Conservation (phyloP, 2,797 vertebrate genomes). For the Novumbra hubbsi region DNA sequence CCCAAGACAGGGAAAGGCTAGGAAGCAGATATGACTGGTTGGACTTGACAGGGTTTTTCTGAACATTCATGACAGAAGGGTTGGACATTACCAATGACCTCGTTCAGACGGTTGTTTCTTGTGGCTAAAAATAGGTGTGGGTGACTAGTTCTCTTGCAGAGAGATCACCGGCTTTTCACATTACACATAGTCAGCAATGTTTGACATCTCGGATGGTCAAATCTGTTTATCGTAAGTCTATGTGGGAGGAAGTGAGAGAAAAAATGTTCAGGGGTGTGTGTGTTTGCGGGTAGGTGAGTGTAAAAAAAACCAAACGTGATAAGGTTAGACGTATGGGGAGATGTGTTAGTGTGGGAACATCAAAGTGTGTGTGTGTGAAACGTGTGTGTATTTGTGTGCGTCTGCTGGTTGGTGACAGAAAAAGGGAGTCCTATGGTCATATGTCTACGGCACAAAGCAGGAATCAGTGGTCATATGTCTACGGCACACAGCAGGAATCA, state of each 20-base stretch:
- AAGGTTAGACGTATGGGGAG: constrained; percentile 1
- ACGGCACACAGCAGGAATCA: too few species aligned
- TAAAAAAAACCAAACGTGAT: constrained; percentile 5
- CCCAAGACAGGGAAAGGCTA: constrained; percentile 1
- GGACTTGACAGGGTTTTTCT: constrained; percentile 6
- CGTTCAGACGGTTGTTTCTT: background rate
- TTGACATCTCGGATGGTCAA: background rate
- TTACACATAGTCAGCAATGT: background rate
- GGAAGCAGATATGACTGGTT: constrained; percentile 2
- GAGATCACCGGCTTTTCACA: background rate
- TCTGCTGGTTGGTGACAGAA: background rate
- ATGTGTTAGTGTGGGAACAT: background rate
- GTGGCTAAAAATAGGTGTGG: background rate
- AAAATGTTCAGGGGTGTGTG: background rate
- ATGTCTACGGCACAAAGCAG: background rate
- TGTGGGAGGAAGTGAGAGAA: constrained; percentile 1
- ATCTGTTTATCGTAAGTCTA: background rate
- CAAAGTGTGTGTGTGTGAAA: background rate
- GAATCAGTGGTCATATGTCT: background rate
- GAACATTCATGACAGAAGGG: background rate
- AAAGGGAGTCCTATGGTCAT: background rate
- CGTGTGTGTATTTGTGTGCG: background rate
- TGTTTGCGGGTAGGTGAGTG: background rate
- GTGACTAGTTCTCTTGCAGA: background rate
- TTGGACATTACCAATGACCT: constrained; percentile 1